Evolutionary conservation across 92 coral and sea anemone genomes (phyloP).

Genomic region (Paramuricea clavata): DNA sequence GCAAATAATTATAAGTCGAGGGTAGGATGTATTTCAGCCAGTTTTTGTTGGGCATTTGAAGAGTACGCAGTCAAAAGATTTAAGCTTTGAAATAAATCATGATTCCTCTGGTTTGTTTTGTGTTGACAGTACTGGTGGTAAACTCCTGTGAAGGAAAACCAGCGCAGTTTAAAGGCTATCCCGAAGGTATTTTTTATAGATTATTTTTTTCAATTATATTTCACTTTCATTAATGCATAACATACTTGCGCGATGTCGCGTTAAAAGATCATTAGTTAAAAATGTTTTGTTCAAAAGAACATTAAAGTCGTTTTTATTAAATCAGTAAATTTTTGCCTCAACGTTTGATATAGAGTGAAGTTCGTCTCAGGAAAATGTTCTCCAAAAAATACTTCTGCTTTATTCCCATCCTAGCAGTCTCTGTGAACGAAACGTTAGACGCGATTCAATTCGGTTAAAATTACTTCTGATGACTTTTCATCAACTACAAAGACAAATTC

Average conservation of each 20-base stretch:
- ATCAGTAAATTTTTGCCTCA: too few relatives aligned
- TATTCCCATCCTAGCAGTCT: too few relatives aligned
- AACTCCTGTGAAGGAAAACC: background rate
- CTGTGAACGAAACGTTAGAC: too few relatives aligned
- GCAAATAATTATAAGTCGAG: background rate
- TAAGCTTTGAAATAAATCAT: background rate
- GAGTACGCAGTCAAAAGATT: too few relatives aligned
- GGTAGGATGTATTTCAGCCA: background rate
- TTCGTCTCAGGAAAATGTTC: too few relatives aligned
- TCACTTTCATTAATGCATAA: too few relatives aligned
- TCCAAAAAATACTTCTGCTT: too few relatives aligned
- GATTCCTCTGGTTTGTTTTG: background rate
- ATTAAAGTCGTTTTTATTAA: background rate
- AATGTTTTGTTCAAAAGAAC: background rate
- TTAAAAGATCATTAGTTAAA: background rate
- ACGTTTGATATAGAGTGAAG: too few relatives aligned
- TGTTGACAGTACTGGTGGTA: background rate
- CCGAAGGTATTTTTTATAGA: conserved; percentile 37
- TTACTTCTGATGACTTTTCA: too few relatives aligned
- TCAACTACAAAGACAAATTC: too few relatives aligned
- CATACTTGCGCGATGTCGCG: too few relatives aligned
- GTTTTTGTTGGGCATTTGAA: background rate
- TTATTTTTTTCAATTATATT: background rate
- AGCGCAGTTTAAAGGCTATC: conserved; percentile 19
- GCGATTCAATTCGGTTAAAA: too few relatives aligned